phyloP scores from a whole-genome alignment of 2,113 vertebrate genomes.

The Pluvialis apricaria region DNA sequence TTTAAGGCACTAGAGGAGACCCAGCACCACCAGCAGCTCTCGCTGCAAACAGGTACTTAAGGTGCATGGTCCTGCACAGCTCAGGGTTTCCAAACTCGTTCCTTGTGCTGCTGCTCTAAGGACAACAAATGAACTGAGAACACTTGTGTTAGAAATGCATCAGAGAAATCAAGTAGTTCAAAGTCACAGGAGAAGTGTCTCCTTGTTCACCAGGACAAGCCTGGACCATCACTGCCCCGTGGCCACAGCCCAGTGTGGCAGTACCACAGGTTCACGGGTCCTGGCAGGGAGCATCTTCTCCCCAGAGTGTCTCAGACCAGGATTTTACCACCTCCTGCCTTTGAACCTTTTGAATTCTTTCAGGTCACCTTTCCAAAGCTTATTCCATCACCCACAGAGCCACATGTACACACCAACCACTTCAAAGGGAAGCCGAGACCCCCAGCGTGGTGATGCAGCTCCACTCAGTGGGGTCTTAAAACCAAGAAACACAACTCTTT shows the following conservation, averaged over 20 bases:
- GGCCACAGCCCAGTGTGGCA: not conserved
- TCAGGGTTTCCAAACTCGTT: not conserved
- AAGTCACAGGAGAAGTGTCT: not conserved
- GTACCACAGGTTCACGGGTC: rapidly evolving
- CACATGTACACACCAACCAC: rapidly evolving
- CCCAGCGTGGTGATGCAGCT: not conserved
- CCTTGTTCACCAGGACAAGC: not conserved
- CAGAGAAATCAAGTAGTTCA: not conserved
- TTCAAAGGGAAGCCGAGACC: too few species aligned
- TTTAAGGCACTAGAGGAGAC: not conserved
- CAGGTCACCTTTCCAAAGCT: not conserved
- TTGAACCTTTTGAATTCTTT: not conserved
- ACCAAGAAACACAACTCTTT: not conserved
- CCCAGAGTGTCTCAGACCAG: not conserved
- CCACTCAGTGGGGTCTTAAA: not conserved
- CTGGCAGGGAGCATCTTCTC: not conserved
- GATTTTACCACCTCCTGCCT: not conserved
- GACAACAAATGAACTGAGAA: not conserved
- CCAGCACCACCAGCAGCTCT: not conserved
- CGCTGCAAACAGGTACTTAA: not conserved
- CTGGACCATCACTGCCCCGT: rapidly evolving
- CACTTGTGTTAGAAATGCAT: not conserved
- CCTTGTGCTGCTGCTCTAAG: not conserved
- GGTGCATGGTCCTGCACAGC: not conserved
- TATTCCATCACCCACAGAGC: not conserved